Conservation (phyloP, 2,888 invertebrate genomes). For the Athalia circularis region DNA sequence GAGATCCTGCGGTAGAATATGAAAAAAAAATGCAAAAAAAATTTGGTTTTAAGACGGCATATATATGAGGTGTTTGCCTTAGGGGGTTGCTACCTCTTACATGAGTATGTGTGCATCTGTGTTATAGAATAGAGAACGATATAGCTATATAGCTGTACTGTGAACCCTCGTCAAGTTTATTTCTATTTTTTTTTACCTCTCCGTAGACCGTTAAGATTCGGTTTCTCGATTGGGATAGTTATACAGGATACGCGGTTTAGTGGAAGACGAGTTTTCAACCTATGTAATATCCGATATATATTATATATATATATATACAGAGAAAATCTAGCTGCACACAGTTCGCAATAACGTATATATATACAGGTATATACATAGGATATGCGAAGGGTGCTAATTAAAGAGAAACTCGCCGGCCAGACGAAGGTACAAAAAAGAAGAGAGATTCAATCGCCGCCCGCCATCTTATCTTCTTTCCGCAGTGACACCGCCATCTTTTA, state of each 20-base stretch:
- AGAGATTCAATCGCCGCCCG: conserved; percentile 33
- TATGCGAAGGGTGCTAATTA: conserved; percentile 34
- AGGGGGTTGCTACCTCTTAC: no score
- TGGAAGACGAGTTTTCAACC: no score
- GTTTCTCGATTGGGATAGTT: not conserved
- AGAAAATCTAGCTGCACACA: no score
- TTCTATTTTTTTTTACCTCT: not conserved
- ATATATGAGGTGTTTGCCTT: no score
- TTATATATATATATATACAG: not conserved
- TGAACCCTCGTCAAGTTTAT: conserved; percentile 32
- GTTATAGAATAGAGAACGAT: conserved; percentile 19
- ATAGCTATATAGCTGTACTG: not conserved
- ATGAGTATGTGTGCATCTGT: not conserved
- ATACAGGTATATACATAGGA: not conserved
- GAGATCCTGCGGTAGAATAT: no score
- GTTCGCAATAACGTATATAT: not conserved
- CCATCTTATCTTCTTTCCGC: conserved; percentile 26
- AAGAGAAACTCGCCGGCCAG: conserved; percentile 22
- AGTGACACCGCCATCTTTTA: not conserved
- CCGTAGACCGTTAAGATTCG: not conserved
- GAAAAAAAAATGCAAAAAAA: no score
- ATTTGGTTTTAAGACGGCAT: no score
- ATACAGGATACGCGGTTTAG: no score
- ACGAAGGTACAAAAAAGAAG: conserved; percentile 18
- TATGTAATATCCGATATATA: not conserved